Base-by-base conservation (phyloP, 1,140 invertebrate species). In the Bombus sylvicola region DNA sequence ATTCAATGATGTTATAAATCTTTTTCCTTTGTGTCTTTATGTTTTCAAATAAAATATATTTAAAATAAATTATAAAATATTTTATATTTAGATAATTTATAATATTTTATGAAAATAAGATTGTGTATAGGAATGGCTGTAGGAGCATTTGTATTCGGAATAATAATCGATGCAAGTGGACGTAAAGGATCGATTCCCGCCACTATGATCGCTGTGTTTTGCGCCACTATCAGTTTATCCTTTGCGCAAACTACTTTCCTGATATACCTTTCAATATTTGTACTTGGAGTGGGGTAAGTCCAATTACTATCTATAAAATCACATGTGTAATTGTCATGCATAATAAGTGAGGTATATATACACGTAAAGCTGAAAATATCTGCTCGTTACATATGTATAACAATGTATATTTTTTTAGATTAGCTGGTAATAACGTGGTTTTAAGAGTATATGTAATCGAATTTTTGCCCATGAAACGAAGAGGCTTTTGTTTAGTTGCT, bases 381-480 rank as follows among this genome's bases (percentile, higher is more conserved):
- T 37, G 18, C 10, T 28, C 31, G 8, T 37, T 25, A 25, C 25
- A 41, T 39, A 71, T 39, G 2, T n/a, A 47, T 39, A 34, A 43
- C 13, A 43, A 75, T 8, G 1, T 41, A 5, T 31, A 13, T 83
- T 71, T 66, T 81, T 81, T 39, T 71, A 93, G 92, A 81, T 75
- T 89, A 79, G 91, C 92, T 12, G 92, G 92, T 43, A 92, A 86
- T 71, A 92, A 93, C 77, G 82, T 74, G 13, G 80, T 87, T 22
- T 31, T 93, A 39, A 89, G 90, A 81, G 87, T 93, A 9, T 93
- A 92, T 43, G 69, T 92, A 37, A 91, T 93, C 34, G 92, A 93
- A 73, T 89, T 87, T 37, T 66, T 93, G 74, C 92, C 92, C n/a
- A 84, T 88, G 31, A 91, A 81, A 83, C 89, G 78, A 74, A 91